Evolutionary conservation across 2,113 vertebrate species (phyloP).

Genomic region (Cranoglanis bouderius): DNA sequence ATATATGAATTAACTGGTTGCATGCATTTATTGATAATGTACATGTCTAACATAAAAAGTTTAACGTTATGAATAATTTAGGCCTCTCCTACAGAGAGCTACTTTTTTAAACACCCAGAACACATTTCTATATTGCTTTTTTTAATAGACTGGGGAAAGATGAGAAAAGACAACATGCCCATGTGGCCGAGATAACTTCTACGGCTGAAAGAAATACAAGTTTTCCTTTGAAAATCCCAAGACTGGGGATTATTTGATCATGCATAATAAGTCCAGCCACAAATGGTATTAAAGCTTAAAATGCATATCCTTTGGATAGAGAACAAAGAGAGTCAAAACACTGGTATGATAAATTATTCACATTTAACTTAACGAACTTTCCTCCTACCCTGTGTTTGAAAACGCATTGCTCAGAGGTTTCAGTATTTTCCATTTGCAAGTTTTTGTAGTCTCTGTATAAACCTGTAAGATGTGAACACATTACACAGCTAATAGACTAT

Average conservation of each 20-base stretch:
- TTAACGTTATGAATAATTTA: slow-evolving; percentile 68
- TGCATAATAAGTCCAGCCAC: slow-evolving; percentile 71
- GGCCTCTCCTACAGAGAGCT: slow-evolving; percentile 50
- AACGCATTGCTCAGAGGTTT: slow-evolving; percentile 62
- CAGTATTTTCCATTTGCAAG: slow-evolving; percentile 54
- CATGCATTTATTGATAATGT: slow-evolving; percentile 62
- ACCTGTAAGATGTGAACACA: background rate
- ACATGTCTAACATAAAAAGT: slow-evolving; percentile 68
- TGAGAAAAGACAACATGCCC: slow-evolving; percentile 55
- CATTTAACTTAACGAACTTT: slow-evolving; percentile 64
- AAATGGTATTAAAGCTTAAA: slow-evolving; percentile 73
- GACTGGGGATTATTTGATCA: slow-evolving; percentile 75
- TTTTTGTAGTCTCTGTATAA: background rate
- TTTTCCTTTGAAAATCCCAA: slow-evolving; percentile 66
- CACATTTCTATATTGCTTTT: slow-evolving; percentile 63
- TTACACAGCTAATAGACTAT: background rate
- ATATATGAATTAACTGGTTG: slow-evolving; percentile 34
- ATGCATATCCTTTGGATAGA: slow-evolving; percentile 67
- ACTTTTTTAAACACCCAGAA: slow-evolving; percentile 59
- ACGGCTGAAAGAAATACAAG: slow-evolving; percentile 59
- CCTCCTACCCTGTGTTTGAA: slow-evolving; percentile 54
- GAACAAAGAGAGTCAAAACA: slow-evolving; percentile 73
- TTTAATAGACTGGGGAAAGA: slow-evolving; percentile 61
- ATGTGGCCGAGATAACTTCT: slow-evolving; percentile 63
- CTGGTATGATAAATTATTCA: slow-evolving; percentile 75